Percentiles rank a stretch among this genome's conserved stretches.
Evolutionary conservation across 1,140 invertebrate genomes (phyloP).

Genomic region (Macrosteles quadrilineatus): DNA sequence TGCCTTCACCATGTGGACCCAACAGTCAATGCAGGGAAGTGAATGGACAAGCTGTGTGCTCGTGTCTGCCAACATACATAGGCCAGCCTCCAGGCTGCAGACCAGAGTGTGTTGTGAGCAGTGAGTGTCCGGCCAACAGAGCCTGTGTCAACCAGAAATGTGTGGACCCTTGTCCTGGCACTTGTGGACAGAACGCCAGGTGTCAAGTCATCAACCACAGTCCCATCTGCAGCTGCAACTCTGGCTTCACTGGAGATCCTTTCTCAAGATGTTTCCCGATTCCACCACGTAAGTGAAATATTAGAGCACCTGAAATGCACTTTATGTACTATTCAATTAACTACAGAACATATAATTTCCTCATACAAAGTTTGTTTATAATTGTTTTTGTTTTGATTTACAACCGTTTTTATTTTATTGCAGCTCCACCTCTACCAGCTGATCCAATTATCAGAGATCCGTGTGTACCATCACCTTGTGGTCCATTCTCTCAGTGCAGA

Average conservation of each 20-base stretch:
- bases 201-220: slow-evolving; percentile 68
- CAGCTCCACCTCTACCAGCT: slow-evolving; percentile 39
- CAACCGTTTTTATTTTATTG: too few species aligned
- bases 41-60: slow-evolving; percentile 69
- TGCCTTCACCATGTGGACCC: slow-evolving; percentile 72
- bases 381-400: too few species aligned
- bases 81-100: slow-evolving; percentile 74
- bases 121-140: slow-evolving; percentile 67
- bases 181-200: slow-evolving; percentile 71
- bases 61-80: slow-evolving; percentile 67
- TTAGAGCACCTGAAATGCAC: too few species aligned
- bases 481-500: slow-evolving; percentile 66
- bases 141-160: slow-evolving; percentile 80
- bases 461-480: slow-evolving; percentile 69
- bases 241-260: slow-evolving; percentile 64
- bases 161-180: slow-evolving; percentile 73
- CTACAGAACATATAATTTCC: slow-evolving; percentile 49
- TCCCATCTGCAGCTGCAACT: slow-evolving; percentile 64
- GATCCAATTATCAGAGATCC: slow-evolving; percentile 54
- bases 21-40: slow-evolving; percentile 73
- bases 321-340: neutral
- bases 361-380: slow-evolving; percentile 29
- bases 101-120: slow-evolving; percentile 73
- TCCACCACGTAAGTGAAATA: slow-evolving; percentile 45
- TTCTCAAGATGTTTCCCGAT: slow-evolving; percentile 61